These are phyloP conservation scores for Balaenoptera acutorostrata DNA, from an alignment of 2,113 vertebrate species.

Conservation along the genomic window DNA sequence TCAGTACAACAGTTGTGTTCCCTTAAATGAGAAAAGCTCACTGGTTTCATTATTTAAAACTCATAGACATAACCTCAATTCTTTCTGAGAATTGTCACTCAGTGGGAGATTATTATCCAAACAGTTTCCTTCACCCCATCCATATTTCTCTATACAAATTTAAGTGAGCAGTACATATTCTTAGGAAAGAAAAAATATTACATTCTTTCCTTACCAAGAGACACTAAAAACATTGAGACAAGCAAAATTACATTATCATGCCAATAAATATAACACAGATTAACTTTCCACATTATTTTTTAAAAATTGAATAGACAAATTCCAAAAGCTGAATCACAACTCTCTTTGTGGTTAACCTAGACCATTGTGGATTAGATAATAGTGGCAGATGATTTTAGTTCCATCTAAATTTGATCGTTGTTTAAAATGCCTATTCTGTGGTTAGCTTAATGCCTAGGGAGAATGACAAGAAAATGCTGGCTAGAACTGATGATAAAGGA, in stretches of 20 bases:
- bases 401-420: slow-evolving; percentile 36
- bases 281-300: background rate
- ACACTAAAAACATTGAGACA: background rate
- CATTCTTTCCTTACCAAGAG: background rate
- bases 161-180: background rate
- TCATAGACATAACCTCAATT: background rate
- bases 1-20: background rate
- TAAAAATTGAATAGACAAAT: background rate
- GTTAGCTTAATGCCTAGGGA: background rate
- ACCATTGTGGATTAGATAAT: background rate
- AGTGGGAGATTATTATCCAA: background rate
- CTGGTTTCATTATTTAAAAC: background rate
- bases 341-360: background rate
- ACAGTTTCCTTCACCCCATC: background rate
- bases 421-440: background rate
- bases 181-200: background rate
- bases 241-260: background rate
- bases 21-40: background rate
- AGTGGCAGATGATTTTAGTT: slow-evolving; percentile 46
- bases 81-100: background rate
- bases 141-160: background rate
- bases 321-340: background rate
- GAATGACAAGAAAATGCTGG: background rate
- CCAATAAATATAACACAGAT: background rate
- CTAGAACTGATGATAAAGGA: background rate